A percentile compares a stretch with the other conserved stretches of the same genome.
Conservation (phyloP, 2,888 invertebrate genomes). For the Sylvicola cinctus region DNA sequence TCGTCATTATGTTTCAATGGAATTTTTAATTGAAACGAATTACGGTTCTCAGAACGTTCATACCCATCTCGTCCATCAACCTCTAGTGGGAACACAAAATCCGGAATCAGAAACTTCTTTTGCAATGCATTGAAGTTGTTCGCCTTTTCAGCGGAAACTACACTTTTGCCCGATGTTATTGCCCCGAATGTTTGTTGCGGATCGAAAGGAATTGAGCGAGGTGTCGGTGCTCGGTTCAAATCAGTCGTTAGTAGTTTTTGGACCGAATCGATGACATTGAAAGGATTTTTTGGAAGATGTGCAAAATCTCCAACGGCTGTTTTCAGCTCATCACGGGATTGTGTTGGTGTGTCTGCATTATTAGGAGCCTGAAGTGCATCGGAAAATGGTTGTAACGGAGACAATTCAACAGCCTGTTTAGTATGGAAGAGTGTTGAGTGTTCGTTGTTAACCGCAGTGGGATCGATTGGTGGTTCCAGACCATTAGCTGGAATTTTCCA, state of each 20-base stretch:
- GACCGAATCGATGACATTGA: too few species aligned
- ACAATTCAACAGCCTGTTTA: background rate
- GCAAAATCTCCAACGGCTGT: too few species aligned
- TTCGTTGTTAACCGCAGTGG: constrained; percentile 17
- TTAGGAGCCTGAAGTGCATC: background rate
- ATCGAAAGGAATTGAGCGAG: constrained; percentile 8
- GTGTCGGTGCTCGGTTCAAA: constrained; percentile 10
- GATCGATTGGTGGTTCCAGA: constrained; percentile 30
- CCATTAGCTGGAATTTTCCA: constrained; percentile 41
- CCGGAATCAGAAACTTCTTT: constrained; percentile 37
- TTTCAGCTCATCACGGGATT: background rate
- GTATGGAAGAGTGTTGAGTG: constrained; percentile 12
- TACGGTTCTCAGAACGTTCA: constrained; percentile 28
- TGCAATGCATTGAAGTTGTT: constrained; percentile 30
- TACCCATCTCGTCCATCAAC: constrained; percentile 34
- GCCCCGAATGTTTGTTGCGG: constrained; percentile 16
- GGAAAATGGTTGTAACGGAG: background rate
- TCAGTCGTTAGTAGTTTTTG: too few species aligned
- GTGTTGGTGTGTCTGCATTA: background rate
- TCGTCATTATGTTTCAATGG: constrained; percentile 17
- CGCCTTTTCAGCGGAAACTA: constrained; percentile 6
- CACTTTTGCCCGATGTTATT: constrained; percentile 8
- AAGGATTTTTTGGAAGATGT: background rate
- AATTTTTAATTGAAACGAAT: constrained; percentile 37
- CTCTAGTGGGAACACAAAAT: constrained; percentile 37